Evolutionary conservation across 2,888 invertebrate species (phyloP), one percentile per base, ranked within the genome.

Genomic region (Caenorhabditis sp.): DNA sequence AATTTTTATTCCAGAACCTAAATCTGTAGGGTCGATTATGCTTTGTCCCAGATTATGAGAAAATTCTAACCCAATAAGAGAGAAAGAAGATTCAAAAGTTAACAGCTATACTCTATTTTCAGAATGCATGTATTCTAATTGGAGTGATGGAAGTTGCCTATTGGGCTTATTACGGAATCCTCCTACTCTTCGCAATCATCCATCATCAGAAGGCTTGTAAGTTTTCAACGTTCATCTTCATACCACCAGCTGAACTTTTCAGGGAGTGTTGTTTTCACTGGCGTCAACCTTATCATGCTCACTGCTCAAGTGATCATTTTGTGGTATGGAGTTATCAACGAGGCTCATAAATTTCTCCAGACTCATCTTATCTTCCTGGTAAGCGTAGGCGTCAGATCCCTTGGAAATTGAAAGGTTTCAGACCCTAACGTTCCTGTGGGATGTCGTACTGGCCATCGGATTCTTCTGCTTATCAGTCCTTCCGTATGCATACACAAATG

Each of bases 211-310:
- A 79, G 58, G 86, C 86, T 59, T 86, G 86, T 85, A 14, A 54
- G 54, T 54, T 54, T 12, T 8, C 6, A 6, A 38, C 6, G 28
- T 28, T 54, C 31, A 22, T n/a, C 35, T 16, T 5, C 5, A 47
- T 19, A n/a, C 14, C 47, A 47, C 5, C 5, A 47, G n/a, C 16
- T 14, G 5, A 16, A 14, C 4, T 19, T 64, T 82, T 68, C 72
- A 86, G 86, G 86, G 86, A 86, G 85, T 54, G 79, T 85, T 44
- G 82, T 85, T 1, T 80, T 86, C 59, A 85, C 82, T 16, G 75
- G 81, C 24, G 86, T 86, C n/a, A 86, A 86, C 51, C 63, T 86
- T 8, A 54, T 83, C 14, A 73, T 86, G 66, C 76, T 86, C 38
- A 85, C 86, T 10, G 63, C 80, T n/a, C 86, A 86, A 56, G 69